Base-by-base conservation (phyloP, 2,888 invertebrate species). In the Drosophila prostipennis region DNA sequence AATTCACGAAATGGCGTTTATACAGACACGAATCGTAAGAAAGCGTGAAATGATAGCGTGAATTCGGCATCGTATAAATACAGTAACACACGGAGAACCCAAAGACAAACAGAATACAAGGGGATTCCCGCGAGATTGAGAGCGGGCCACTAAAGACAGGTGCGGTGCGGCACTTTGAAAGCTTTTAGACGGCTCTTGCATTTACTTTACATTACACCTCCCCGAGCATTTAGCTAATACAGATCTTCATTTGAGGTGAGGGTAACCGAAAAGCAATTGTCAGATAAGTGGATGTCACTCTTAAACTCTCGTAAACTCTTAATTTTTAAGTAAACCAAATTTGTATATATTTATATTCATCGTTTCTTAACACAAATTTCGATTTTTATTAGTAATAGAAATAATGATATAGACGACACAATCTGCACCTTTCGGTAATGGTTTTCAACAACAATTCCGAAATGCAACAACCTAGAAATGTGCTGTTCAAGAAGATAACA, bases 211-310 rank as follows among this genome's bases (percentile, higher is more conserved):
- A 58, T 23, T 34, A 34, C 11, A 11, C 46, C 43, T 23, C 19
- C 43, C 48, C 11, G 39, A 32, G 8, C 68, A 64, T 65, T 76
- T 67, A 72, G 54, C 45, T 55, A 69, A 57, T 56, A 39, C 48
- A 49, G 40, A 52, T 58, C 43, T 39, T 29, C 23, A 42, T 48
- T 61, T 29, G 40, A 6, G 23, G 23, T 4, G 60, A 60, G 58
- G 43, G 43, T 43, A 39, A 32, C n/a, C 19, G 10, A 60, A 32
- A 37, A 13, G 32, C 3, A 46, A 61, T 39, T 57, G 58, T 23
- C 5, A 26, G 34, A 13, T 43, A 57, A 59, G 42, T 57, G 13
- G 34, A 57, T 16, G 32, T 8, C 3, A 37, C 37, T n/a, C n/a
- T n/a, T n/a, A n/a, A n/a, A n/a, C n/a, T n/a, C 3, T 19, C 19